phyloP scores from a whole-genome alignment of 2,888 invertebrate genomes.

The Eupithecia inturbata region DNA sequence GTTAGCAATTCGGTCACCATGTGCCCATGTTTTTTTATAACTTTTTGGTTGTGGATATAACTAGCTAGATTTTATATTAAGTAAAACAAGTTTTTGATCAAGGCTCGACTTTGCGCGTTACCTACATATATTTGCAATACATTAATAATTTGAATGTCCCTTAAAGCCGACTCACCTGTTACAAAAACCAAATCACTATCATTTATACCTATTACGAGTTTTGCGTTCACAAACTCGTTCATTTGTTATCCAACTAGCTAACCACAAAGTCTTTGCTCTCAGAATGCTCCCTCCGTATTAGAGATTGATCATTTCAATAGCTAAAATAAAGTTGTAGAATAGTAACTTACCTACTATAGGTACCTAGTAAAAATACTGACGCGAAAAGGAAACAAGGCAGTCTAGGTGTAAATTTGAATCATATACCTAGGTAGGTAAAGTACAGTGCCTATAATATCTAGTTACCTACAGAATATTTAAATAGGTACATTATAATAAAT shows the following conservation, averaged over 20 bases:
- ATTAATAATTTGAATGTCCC: background rate
- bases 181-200: background rate
- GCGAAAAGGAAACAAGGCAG: background rate
- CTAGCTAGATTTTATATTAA: background rate
- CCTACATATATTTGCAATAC: no score
- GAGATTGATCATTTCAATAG: background rate
- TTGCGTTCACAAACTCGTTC: background rate
- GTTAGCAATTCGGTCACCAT: slow-evolving; percentile 8
- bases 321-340: background rate
- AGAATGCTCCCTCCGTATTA: background rate
- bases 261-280: background rate
- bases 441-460: background rate
- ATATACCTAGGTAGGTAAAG: background rate
- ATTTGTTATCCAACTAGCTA: background rate
- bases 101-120: no score
- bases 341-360: background rate
- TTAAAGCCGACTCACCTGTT: background rate
- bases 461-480: background rate
- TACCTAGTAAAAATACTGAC: background rate
- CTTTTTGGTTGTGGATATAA: background rate
- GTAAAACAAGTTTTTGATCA: no score
- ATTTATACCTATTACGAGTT: background rate
- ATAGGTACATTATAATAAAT: background rate
- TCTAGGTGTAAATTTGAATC: background rate
- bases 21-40: background rate